Evolutionary conservation across 2,888 invertebrate genomes (phyloP).

Genomic region (Cantharis flavilabris): DNA sequence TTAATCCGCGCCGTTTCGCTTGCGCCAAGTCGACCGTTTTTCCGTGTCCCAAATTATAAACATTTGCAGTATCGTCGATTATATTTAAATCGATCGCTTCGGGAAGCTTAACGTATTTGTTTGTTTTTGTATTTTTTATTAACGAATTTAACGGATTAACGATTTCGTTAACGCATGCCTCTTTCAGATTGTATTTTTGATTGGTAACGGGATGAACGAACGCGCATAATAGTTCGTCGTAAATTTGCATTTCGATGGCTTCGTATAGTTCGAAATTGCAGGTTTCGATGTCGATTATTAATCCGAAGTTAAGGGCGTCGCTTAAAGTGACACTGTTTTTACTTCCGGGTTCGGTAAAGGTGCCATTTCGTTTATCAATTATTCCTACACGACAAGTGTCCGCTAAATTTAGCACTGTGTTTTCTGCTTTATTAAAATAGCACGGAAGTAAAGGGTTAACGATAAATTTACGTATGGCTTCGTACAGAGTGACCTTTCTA

Average conservation of each 20-base stretch:
- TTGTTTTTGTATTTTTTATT: constrained; percentile 70
- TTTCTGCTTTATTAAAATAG: constrained; percentile 77
- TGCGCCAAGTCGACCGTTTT: constrained; percentile 72
- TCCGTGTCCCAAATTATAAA: constrained; percentile 67
- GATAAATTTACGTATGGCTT: constrained; percentile 79
- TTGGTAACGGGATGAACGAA: constrained; percentile 81
- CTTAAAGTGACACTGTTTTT: constrained; percentile 69
- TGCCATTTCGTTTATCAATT: constrained; percentile 78
- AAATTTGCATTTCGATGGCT: constrained; percentile 77
- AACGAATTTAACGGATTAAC: constrained; percentile 77
- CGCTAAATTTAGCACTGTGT: constrained; percentile 71
- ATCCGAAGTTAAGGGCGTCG: constrained; percentile 75
- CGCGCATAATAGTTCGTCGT: constrained; percentile 66
- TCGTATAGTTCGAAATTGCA: constrained; percentile 83
- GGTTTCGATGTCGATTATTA: constrained; percentile 85
- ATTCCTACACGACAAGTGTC: constrained; percentile 83
- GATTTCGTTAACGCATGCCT: constrained; percentile 75
- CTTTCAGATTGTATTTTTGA: constrained; percentile 71
- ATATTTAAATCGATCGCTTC: constrained; percentile 73
- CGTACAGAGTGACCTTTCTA: constrained; percentile 79
- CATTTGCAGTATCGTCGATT: constrained; percentile 67
- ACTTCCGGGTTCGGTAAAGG: constrained; percentile 74
- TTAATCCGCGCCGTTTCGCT: constrained; percentile 74
- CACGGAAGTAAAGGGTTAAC: constrained; percentile 81
- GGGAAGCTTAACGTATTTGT: constrained; percentile 72